phyloP scores from a whole-genome alignment of 1,140 invertebrate genomes.

The Cotesia vestalis region DNA sequence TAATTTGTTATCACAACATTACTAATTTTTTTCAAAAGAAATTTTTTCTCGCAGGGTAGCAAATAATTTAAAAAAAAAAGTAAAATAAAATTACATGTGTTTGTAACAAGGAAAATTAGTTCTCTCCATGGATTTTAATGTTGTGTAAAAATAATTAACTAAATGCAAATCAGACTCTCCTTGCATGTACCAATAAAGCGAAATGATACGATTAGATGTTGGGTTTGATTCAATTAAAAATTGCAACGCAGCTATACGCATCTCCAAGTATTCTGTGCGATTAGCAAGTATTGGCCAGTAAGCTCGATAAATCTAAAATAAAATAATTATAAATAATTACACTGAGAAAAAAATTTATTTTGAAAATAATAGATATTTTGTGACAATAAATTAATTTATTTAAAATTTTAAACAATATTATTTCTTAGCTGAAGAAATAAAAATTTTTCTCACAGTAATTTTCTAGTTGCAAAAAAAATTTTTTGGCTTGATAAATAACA shows the following conservation, averaged over 20 bases:
- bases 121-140: conserved; percentile 73
- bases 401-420: no score
- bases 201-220: conserved; percentile 71
- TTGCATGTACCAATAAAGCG: conserved; percentile 75
- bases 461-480: no score
- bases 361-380: no score
- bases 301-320: conserved; percentile 68
- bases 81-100: conserved; percentile 66
- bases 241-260: conserved; percentile 73
- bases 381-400: no score
- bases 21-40: no score
- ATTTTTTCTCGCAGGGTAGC: no score
- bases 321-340: conserved; percentile 22
- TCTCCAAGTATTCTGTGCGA: conserved; percentile 72
- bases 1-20: no score
- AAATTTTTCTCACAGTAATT: no score
- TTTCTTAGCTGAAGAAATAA: no score
- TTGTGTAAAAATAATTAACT: conserved; percentile 77
- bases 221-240: conserved; percentile 71
- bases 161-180: conserved; percentile 71
- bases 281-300: conserved; percentile 78
- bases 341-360: no score
- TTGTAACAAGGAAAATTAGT: conserved; percentile 73
- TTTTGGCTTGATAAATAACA: no score
- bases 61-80: conserved; percentile 15